Evolutionary conservation across 2,113 vertebrate species (phyloP).

Genomic region (Semicossyphus pulcher): DNA sequence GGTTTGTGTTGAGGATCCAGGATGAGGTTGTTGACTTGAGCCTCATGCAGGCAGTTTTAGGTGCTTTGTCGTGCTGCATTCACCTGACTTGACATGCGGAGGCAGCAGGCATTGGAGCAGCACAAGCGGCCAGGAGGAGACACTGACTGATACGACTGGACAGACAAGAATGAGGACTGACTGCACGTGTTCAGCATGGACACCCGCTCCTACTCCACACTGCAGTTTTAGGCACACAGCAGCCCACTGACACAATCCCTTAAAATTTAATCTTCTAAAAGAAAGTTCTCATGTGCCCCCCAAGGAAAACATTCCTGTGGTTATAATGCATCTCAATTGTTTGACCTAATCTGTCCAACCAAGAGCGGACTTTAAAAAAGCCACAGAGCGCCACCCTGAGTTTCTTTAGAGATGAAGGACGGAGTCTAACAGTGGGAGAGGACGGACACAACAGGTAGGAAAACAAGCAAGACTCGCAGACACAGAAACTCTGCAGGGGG

Average conservation of each 20-base stretch:
- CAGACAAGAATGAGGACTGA: slow-evolving; percentile 60
- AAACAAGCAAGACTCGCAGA: slow-evolving; percentile 68
- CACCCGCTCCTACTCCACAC: slow-evolving; percentile 57
- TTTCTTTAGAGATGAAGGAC: slow-evolving; percentile 21
- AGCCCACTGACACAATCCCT: background rate
- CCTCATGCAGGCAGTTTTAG: slow-evolving; percentile 74
- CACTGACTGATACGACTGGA: slow-evolving; percentile 53
- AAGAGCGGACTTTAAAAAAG: slow-evolving; percentile 6
- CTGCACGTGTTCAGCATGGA: slow-evolving; percentile 42
- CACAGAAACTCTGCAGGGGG: slow-evolving; percentile 69
- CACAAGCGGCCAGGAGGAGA: slow-evolving; percentile 62
- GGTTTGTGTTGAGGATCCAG: slow-evolving; percentile 52
- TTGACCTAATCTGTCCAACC: slow-evolving; percentile 16
- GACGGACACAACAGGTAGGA: slow-evolving; percentile 57
- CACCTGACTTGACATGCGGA: slow-evolving; percentile 76
- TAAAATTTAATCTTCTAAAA: background rate
- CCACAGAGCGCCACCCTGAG: slow-evolving; percentile 3
- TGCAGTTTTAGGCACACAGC: slow-evolving; percentile 6
- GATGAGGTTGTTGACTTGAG: slow-evolving; percentile 55
- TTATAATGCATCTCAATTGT: background rate
- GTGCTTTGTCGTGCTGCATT: slow-evolving; percentile 69
- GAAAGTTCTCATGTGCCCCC: background rate
- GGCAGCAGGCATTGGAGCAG: slow-evolving; percentile 75
- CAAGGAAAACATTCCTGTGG: slow-evolving; percentile 9
- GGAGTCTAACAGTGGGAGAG: slow-evolving; percentile 65